Conservation (phyloP, 2,797 vertebrate species). For the Gobionotothen gibberifrons region DNA sequence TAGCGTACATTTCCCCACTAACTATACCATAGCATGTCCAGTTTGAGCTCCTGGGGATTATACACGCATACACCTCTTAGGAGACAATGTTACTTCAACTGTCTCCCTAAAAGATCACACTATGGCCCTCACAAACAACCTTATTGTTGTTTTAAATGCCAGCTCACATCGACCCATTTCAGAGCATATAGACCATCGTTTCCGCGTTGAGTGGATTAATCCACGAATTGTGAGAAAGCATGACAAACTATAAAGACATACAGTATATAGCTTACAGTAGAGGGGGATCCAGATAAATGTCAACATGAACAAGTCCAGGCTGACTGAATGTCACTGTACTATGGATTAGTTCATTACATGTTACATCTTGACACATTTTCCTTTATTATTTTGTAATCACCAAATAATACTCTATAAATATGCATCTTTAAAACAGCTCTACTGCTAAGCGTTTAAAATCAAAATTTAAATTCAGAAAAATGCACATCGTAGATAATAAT, state of each 20-base stretch:
- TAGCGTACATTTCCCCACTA: neutral
- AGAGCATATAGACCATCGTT: conserved; percentile 48
- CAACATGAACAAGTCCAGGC: conserved; percentile 62
- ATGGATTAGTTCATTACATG: conserved; percentile 49
- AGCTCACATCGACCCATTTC: conserved; percentile 71
- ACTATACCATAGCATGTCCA: neutral
- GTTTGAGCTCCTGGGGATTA: conserved; percentile 1
- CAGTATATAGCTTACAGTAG: conserved; percentile 2
- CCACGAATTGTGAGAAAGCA: conserved; percentile 66
- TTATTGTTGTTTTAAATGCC: conserved; percentile 74
- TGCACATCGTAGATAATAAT: neutral
- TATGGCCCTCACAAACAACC: conserved; percentile 50
- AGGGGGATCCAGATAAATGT: conserved; percentile 65
- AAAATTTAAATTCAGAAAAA: neutral
- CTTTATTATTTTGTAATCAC: conserved; percentile 1
- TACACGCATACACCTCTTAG: conserved; percentile 12
- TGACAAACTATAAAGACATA: conserved; percentile 63
- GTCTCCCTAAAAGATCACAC: conserved; percentile 28
- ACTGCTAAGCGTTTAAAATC: neutral
- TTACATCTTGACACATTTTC: conserved; percentile 15
- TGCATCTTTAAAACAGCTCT: no score
- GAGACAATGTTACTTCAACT: conserved; percentile 19
- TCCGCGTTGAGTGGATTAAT: conserved; percentile 64
- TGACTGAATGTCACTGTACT: conserved; percentile 33
- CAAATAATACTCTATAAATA: conserved; percentile 3